Evolutionary conservation across 2,888 invertebrate genomes (phyloP).

Genomic region (Clunio marinus): DNA sequence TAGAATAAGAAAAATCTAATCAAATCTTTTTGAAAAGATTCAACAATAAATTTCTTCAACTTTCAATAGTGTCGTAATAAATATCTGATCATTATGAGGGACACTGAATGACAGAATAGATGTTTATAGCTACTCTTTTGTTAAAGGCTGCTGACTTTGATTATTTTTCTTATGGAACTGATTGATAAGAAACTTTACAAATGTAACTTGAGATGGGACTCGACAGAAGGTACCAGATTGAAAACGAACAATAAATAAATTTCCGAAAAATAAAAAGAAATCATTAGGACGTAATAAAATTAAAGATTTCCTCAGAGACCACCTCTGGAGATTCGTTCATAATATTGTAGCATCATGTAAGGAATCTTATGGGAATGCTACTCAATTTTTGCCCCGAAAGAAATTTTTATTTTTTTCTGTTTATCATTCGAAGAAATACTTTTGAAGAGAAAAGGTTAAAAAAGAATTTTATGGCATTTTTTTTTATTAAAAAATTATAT

Average conservation of each 20-base stretch:
- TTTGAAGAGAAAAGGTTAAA: no score
- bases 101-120: conserved; percentile 12
- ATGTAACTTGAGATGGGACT: conserved; percentile 14
- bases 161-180: not conserved
- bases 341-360: conserved; percentile 17
- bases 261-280: conserved; percentile 21
- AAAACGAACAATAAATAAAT: conserved; percentile 36
- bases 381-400: no score
- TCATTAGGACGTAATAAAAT: conserved; percentile 32
- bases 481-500: no score
- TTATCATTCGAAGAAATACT: not conserved
- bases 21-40: not conserved
- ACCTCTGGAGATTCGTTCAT: conserved; percentile 31
- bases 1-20: not conserved
- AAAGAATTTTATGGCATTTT: no score
- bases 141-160: not conserved
- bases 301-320: conserved; percentile 15
- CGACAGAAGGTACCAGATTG: conserved; percentile 18
- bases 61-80: conserved; percentile 31
- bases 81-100: conserved; percentile 27
- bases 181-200: conserved; percentile 22
- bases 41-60: conserved; percentile 12
- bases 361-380: conserved; percentile 24
- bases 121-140: not conserved
- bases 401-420: conserved; percentile 1